These are phyloP conservation scores for Solea solea DNA, from an alignment of 2,113 vertebrate species.

Conservation along the genomic window DNA sequence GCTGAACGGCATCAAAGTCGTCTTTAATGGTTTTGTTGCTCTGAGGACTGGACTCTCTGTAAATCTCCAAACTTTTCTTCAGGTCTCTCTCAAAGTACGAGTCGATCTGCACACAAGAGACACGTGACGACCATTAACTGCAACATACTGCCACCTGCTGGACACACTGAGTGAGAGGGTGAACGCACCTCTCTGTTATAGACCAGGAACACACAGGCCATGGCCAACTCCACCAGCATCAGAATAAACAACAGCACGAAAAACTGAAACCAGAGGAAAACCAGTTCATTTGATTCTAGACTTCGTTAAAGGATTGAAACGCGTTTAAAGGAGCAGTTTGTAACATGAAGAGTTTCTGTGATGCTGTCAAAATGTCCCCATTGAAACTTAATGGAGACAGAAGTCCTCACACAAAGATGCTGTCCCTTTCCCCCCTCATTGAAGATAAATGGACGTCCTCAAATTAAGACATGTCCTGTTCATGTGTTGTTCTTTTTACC, in stretches of 20 bases:
- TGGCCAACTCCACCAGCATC: slow-evolving; percentile 81
- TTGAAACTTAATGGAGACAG: too few relatives aligned
- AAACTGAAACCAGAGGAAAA: slow-evolving; percentile 70
- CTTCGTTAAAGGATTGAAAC: too few relatives aligned
- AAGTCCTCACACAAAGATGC: too few relatives aligned
- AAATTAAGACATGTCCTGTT: too few relatives aligned
- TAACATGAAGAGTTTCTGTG: too few relatives aligned
- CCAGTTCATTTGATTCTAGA: too few relatives aligned
- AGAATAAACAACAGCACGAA: slow-evolving; percentile 82
- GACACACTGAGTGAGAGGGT: not conserved
- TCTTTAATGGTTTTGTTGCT: slow-evolving; percentile 60
- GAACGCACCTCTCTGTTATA: slow-evolving; percentile 77
- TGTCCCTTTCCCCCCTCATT: too few relatives aligned
- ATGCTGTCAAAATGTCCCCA: too few relatives aligned
- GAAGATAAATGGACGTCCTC: too few relatives aligned
- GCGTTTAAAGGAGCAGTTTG: too few relatives aligned
- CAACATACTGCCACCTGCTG: not conserved
- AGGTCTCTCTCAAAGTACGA: slow-evolving; percentile 71
- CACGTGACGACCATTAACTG: too few relatives aligned
- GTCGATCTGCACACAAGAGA: slow-evolving; percentile 62
- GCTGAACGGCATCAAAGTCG: slow-evolving; percentile 71
- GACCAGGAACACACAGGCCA: slow-evolving; percentile 82
- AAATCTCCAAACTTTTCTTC: slow-evolving; percentile 60
- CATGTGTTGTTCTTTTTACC: too few relatives aligned
- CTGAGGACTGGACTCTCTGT: slow-evolving; percentile 39